A percentile compares a stretch with the other conserved stretches of the same genome.
These are phyloP conservation scores for Emys orbicularis DNA, from an alignment of 2,797 vertebrate species.

Conservation along the genomic window DNA sequence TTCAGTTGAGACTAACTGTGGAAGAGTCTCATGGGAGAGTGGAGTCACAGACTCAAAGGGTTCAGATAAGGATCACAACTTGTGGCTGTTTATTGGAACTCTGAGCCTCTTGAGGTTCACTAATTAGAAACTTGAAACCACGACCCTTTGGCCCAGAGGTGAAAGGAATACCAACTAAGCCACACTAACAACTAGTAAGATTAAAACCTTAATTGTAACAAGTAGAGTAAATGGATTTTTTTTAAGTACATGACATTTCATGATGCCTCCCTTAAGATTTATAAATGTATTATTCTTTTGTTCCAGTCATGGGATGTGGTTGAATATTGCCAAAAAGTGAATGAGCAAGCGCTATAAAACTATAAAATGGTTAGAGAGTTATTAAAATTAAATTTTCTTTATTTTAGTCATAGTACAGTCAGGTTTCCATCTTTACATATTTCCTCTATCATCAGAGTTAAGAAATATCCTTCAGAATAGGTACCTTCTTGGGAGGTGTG, in stretches of 20 bases:
- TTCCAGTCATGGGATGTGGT: neutral
- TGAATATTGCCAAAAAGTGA: conserved; percentile 10
- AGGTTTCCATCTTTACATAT: conserved; percentile 22
- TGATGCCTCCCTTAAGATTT: conserved; percentile 43
- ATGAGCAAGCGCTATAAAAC: conserved; percentile 21
- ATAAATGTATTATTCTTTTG: neutral
- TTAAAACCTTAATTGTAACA: conserved; percentile 10
- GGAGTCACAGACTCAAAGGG: neutral
- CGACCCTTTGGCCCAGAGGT: conserved; percentile 11
- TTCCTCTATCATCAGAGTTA: neutral
- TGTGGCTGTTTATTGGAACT: conserved; percentile 37
- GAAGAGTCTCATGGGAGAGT: conserved; percentile 16
- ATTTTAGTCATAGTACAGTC: conserved; percentile 19
- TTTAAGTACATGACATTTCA: conserved; percentile 1
- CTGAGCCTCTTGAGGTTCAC: conserved; percentile 6
- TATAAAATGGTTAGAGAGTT: conserved; percentile 9
- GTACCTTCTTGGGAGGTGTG: neutral
- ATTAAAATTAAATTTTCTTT: conserved; percentile 54
- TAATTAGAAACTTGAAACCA: conserved; percentile 19
- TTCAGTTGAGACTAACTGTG: conserved; percentile 1
- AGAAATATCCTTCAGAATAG: neutral
- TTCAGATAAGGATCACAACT: conserved; percentile 18
- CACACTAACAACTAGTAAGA: neutral
- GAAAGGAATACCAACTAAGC: neutral
- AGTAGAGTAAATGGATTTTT: neutral